A percentile compares a stretch with the other conserved stretches of the same genome.
These are phyloP conservation scores for Pycnonotus jocosus DNA, from an alignment of 2,113 vertebrate species.

Conservation along the genomic window DNA sequence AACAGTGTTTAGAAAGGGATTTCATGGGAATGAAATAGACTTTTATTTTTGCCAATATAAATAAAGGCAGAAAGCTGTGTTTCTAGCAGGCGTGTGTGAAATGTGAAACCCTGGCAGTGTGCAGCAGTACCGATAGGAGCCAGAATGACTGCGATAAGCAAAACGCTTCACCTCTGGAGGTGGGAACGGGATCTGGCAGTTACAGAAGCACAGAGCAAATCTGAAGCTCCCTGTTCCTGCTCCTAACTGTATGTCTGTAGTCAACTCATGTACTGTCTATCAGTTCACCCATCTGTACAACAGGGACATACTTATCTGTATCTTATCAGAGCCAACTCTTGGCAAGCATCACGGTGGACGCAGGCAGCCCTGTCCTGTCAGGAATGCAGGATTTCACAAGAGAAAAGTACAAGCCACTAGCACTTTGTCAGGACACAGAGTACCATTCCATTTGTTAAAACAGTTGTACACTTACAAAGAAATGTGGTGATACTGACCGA, in stretches of 20 bases:
- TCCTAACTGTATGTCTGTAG: not conserved
- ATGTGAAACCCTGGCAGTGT: not conserved
- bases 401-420: not conserved
- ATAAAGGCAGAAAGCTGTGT: conserved; percentile 14
- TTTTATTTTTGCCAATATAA: not conserved
- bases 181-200: not conserved
- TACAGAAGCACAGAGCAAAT: not conserved
- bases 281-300: not conserved
- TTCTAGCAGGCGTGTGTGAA: not conserved
- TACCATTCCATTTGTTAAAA: not conserved
- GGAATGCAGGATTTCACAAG: not conserved
- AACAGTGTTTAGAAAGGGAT: not conserved
- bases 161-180: not conserved
- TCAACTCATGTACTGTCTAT: not conserved
- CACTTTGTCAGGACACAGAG: not conserved
- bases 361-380: not conserved
- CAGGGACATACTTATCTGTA: not conserved
- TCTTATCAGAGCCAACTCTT: not conserved
- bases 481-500: not conserved
- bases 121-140: not conserved
- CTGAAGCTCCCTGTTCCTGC: not conserved
- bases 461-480: not conserved
- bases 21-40: not conserved
- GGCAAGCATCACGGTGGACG: not conserved
- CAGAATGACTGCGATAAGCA: not conserved